phyloP scores from a whole-genome alignment of 2,113 vertebrate genomes.

The Erpornis zantholeuca region DNA sequence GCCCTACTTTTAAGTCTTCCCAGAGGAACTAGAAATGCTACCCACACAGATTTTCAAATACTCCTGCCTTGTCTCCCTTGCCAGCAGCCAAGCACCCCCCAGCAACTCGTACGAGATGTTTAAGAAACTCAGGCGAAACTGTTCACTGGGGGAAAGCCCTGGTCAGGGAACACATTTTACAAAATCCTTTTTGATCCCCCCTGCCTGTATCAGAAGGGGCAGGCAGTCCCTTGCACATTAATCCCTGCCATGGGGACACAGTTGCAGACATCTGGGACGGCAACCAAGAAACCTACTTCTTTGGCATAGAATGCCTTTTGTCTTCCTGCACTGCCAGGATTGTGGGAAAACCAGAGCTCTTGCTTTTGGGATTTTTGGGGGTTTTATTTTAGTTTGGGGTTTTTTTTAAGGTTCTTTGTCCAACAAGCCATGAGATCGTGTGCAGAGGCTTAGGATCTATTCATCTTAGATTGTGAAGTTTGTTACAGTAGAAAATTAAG shows the following conservation, averaged over 20 bases:
- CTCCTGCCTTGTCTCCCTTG: background rate
- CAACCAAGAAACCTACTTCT: slow-evolving; percentile 65
- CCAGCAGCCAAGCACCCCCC: background rate
- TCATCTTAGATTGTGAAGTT: background rate
- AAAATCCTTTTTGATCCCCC: slow-evolving; percentile 57
- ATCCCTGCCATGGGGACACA: slow-evolving; percentile 18
- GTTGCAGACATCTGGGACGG: slow-evolving; percentile 43
- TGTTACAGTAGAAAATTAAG: background rate
- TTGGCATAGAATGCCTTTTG: slow-evolving; percentile 56
- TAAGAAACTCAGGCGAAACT: background rate
- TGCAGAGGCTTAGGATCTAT: background rate
- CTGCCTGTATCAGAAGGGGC: slow-evolving; percentile 7
- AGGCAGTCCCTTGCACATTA: slow-evolving; percentile 37
- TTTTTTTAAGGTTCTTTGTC: background rate
- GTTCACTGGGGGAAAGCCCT: background rate
- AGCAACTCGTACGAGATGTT: background rate
- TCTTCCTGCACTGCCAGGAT: background rate
- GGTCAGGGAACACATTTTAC: background rate
- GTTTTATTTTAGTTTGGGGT: background rate
- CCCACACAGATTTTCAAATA: background rate
- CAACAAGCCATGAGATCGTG: background rate
- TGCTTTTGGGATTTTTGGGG: background rate
- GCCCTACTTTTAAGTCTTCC: background rate
- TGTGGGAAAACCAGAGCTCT: slow-evolving; percentile 25
- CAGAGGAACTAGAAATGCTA: background rate